A percentile compares a stretch with the other conserved stretches of the same genome.
phyloP scores from a whole-genome alignment of 1,140 invertebrate genomes.

The Aphaenogaster ashmeadi region DNA sequence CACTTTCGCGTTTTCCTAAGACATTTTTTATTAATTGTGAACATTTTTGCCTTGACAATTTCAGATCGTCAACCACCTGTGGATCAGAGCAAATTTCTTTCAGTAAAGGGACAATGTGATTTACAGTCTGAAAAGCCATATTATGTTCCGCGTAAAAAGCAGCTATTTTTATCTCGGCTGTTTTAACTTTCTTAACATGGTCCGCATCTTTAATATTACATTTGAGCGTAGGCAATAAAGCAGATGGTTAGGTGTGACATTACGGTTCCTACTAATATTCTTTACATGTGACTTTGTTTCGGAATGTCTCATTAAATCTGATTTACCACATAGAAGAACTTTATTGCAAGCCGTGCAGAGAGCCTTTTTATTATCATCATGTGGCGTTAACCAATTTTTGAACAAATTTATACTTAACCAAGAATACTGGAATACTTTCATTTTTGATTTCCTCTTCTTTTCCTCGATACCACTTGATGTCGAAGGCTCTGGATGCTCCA shows the following conservation, averaged over 20 bases:
- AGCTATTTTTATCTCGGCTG: slow-evolving; percentile 18
- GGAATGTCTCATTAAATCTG: slow-evolving; percentile 26
- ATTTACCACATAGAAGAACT: slow-evolving; percentile 18
- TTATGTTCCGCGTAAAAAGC: slow-evolving; percentile 16
- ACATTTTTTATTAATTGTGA: neutral
- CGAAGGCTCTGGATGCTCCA: neutral
- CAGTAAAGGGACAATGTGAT: slow-evolving; percentile 9
- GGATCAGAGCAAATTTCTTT: slow-evolving; percentile 16
- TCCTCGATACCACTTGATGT: neutral
- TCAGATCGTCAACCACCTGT: neutral
- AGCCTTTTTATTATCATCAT: slow-evolving; percentile 32
- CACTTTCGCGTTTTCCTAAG: slow-evolving; percentile 3
- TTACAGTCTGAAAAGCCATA: neutral
- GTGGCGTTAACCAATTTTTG: slow-evolving; percentile 27
- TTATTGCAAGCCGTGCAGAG: slow-evolving; percentile 32
- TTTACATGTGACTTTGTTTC: slow-evolving; percentile 1
- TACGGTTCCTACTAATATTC: slow-evolving; percentile 10
- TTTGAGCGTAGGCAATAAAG: neutral
- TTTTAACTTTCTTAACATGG: slow-evolving; percentile 28
- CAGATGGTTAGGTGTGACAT: slow-evolving; percentile 22
- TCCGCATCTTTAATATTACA: slow-evolving; percentile 5
- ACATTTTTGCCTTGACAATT: neutral
- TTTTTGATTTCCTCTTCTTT: slow-evolving; percentile 12
- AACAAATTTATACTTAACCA: slow-evolving; percentile 14
- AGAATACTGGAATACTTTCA: slow-evolving; percentile 20